A percentile compares a stretch with the other conserved stretches of the same genome.
These are phyloP conservation scores for Corapipo altera DNA, from an alignment of 2,113 vertebrate species.

Conservation along the genomic window DNA sequence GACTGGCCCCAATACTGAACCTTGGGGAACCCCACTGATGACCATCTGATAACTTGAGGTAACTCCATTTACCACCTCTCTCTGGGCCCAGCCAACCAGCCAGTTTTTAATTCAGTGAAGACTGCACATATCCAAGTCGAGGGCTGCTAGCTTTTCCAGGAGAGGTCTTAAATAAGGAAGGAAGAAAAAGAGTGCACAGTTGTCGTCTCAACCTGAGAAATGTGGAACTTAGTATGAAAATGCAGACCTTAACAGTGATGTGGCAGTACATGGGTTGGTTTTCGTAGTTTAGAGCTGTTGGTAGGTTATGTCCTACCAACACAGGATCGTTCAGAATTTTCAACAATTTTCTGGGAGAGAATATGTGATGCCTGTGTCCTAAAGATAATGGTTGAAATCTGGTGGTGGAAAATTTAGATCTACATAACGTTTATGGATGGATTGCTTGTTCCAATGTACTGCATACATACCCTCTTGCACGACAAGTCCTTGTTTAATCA, in stretches of 20 bases:
- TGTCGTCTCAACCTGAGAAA: background rate
- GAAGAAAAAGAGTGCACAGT: background rate
- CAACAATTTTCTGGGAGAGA: background rate
- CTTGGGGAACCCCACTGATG: background rate
- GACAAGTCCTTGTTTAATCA: background rate
- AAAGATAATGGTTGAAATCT: background rate
- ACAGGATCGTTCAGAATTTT: background rate
- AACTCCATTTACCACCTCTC: background rate
- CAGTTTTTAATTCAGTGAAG: background rate
- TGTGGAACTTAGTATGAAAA: background rate
- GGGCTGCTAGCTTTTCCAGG: background rate
- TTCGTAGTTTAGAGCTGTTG: background rate
- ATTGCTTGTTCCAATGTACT: background rate
- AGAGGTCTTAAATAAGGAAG: background rate
- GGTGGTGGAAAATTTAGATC: background rate
- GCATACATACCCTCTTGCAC: accelerated
- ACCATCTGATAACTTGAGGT: background rate
- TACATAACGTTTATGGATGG: background rate
- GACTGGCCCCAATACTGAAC: background rate
- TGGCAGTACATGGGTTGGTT: background rate
- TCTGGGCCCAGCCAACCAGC: background rate
- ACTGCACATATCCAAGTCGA: background rate
- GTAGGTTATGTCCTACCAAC: background rate
- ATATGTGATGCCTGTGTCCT: background rate
- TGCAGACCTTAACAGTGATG: background rate